Percentiles rank a stretch among this genome's conserved stretches.
Evolutionary conservation across 2,888 invertebrate genomes (phyloP).

Genomic region (Sipha maydis): DNA sequence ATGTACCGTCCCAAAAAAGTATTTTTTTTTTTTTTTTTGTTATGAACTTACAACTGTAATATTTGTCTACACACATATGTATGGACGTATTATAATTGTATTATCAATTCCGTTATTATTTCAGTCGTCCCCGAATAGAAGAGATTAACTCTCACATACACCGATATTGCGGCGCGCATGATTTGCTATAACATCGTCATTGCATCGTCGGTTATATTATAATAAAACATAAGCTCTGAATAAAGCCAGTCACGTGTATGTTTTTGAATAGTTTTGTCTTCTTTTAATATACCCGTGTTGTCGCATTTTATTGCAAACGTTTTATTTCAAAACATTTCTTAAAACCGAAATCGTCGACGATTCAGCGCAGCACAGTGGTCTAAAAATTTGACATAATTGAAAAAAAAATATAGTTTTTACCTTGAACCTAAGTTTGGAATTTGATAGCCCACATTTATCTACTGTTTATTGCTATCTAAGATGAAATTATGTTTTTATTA

Average conservation of each 20-base stretch:
- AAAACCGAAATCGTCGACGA: neutral
- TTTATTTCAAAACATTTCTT: neutral
- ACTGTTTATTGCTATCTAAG: no score
- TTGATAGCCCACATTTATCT: no score
- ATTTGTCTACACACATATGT: neutral
- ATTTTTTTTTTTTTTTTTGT: no score
- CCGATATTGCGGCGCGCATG: neutral
- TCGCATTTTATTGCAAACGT: neutral
- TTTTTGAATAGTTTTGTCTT: neutral
- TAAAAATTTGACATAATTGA: no score
- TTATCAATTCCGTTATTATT: slow-evolving; percentile 4
- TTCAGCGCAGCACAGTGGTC: no score
- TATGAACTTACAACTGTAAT: no score
- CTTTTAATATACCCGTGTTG: neutral
- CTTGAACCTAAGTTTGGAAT: no score
- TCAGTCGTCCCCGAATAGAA: neutral
- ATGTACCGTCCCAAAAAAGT: no score
- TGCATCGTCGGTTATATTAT: neutral
- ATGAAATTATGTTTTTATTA: no score
- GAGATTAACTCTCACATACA: neutral
- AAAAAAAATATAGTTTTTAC: no score
- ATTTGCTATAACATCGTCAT: neutral
- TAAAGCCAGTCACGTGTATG: neutral
- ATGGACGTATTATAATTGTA: neutral
- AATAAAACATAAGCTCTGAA: neutral